Evolutionary conservation across 2,888 invertebrate species (phyloP).

Genomic region (Megalurothrips usitatus): DNA sequence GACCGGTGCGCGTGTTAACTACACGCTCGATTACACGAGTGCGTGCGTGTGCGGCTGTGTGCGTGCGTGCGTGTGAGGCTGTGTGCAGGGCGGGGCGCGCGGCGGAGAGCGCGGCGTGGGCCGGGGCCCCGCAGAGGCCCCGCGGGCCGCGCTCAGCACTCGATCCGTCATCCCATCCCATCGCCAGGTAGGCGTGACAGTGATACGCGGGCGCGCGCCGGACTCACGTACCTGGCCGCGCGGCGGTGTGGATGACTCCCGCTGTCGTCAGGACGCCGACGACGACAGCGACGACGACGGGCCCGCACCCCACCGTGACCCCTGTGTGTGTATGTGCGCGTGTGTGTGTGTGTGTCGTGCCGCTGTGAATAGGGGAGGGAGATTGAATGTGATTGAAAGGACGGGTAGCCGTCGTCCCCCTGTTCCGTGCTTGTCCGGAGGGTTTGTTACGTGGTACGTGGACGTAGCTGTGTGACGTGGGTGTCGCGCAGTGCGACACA

Average conservation of each 20-base stretch:
- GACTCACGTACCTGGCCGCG: not conserved
- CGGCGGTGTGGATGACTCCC: not conserved
- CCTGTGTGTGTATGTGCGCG: too few relatives aligned
- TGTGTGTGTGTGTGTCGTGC: too few relatives aligned
- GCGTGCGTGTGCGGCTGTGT: not conserved
- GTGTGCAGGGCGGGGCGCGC: not conserved
- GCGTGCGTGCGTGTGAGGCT: not conserved
- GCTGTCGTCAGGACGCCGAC: not conserved
- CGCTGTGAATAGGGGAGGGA: too few relatives aligned
- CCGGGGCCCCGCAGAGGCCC: not conserved
- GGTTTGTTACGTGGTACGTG: too few relatives aligned
- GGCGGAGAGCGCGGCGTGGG: not conserved
- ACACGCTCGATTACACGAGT: constrained; percentile 19
- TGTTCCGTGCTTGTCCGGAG: too few relatives aligned
- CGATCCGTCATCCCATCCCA: not conserved
- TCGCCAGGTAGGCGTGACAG: not conserved
- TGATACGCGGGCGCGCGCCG: not conserved
- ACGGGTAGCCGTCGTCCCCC: too few relatives aligned
- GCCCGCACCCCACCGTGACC: too few relatives aligned
- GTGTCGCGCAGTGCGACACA: too few relatives aligned
- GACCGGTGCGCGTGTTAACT: constrained; percentile 8
- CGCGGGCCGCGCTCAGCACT: not conserved
- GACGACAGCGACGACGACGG: not conserved
- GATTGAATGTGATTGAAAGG: too few relatives aligned
- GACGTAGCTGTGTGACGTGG: too few relatives aligned